phyloP scores from a whole-genome alignment of 2,797 vertebrate species.

The Champsocephalus esox region DNA sequence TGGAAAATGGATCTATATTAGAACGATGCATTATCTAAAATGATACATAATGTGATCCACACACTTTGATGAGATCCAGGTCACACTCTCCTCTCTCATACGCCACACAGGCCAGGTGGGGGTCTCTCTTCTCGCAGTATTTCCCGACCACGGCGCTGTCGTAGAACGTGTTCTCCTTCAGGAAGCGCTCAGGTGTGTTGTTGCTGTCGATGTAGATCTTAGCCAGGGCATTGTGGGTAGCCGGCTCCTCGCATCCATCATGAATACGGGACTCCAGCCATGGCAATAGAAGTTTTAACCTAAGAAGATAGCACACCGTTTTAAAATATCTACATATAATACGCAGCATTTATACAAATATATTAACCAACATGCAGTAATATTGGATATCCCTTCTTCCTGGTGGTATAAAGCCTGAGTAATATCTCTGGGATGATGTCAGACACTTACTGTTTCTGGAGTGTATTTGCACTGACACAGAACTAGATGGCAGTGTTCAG shows the following conservation, averaged over 20 bases:
- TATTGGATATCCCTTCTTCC: background rate
- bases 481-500: constrained; percentile 48
- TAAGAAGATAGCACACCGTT: constrained; percentile 49
- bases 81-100: constrained; percentile 94
- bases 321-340: background rate
- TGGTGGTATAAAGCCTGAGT: background rate
- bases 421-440: background rate
- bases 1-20: background rate
- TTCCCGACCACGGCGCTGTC: constrained; percentile 92
- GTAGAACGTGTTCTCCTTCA: constrained; percentile 92
- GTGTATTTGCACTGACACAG: background rate
- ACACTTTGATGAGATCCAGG: constrained; percentile 92
- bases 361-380: background rate
- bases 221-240: constrained; percentile 92
- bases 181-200: constrained; percentile 91
- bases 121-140: constrained; percentile 94
- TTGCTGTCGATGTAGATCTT: constrained; percentile 97
- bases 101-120: constrained; percentile 92
- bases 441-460: background rate
- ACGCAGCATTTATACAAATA: background rate
- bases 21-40: background rate
- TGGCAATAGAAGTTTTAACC: constrained; percentile 90
- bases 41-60: constrained; percentile 19
- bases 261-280: constrained; percentile 95
- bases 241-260: constrained; percentile 93